Evolutionary conservation across 2,797 vertebrate species (phyloP), one percentile per base, ranked within the genome.

Genomic region (Aplochiton taeniatus): DNA sequence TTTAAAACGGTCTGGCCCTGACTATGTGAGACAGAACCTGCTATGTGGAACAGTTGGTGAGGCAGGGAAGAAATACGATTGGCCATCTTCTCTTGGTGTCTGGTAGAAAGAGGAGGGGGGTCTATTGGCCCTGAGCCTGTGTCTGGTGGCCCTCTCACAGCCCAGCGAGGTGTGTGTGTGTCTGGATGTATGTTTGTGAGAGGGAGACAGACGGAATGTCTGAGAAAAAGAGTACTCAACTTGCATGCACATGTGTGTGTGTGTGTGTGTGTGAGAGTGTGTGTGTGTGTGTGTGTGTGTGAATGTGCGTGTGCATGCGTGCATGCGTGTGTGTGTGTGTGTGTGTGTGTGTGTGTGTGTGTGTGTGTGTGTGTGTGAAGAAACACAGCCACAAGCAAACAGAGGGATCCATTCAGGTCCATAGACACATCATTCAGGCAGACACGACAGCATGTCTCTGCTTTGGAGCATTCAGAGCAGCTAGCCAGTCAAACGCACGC

Each of bases 351-450:
- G 50, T 12, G 60, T n/a, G 44, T 10, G 63, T 8, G 70, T 13
- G 67, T 44, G 65, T 42, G 43, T 20, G 63, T 31, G 65, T 14
- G 53, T 20, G 53, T 18, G 1, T 61, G 17, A 9, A 46, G 9
- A 59, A 17, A 47, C 58, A 59, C 11, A 59, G 44, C 46, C 53
- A 55, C 53, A 18, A 49, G 44, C 77, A 81, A 86, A 91, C 86
- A 92, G 85, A 90, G 87, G 78, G 83, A 72, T 78, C 83, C 83
- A 91, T 92, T 92, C 87, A 91, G 80, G 79, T 84, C 78, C 84
- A 87, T 82, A 89, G 85, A 85, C 85, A 58, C 86, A 88, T 89
- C 91, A 89, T 90, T 91, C 85, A 91, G 82, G 72, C 79, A 78
- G 82, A 85, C 89, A 77, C 80, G 78, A 80, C 75, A 81, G 85